These are phyloP conservation scores for Graphium colonna DNA, from an alignment of 2,888 invertebrate species.

Conservation along the genomic window DNA sequence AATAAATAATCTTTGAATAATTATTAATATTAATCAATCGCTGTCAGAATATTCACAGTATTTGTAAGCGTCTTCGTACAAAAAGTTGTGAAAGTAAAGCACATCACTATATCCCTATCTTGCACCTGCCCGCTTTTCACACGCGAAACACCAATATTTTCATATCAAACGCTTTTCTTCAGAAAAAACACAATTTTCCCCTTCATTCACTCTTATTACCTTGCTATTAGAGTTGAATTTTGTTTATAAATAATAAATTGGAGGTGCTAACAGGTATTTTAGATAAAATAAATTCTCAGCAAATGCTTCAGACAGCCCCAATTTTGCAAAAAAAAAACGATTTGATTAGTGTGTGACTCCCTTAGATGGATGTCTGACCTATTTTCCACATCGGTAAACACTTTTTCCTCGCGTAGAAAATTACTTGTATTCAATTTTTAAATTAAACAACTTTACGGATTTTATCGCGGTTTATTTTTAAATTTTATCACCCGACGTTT, in stretches of 20 bases:
- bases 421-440: background rate
- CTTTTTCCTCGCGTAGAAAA: background rate
- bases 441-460: too few species aligned
- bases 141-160: constrained; percentile 55
- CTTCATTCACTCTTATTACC: constrained; percentile 3
- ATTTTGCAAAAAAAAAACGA: constrained; percentile 11
- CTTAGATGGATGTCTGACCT: constrained; percentile 5
- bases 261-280: constrained; percentile 25
- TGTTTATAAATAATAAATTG: constrained; percentile 6
- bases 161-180: constrained; percentile 43
- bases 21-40: too few species aligned
- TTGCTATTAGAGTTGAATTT: constrained; percentile 8
- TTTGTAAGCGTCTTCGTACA: too few species aligned
- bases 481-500: too few species aligned
- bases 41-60: too few species aligned
- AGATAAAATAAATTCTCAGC: constrained; percentile 20
- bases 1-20: background rate
- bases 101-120: constrained; percentile 25
- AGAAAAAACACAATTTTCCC: constrained; percentile 16
- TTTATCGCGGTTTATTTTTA: too few species aligned
- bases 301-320: constrained; percentile 17
- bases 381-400: constrained; percentile 7
- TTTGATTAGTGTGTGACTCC: constrained; percentile 10
- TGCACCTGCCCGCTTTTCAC: constrained; percentile 42
- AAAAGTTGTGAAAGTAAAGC: background rate